Evolutionary conservation across 1,140 invertebrate genomes (phyloP).

Genomic region (Matsumurasca onukii): DNA sequence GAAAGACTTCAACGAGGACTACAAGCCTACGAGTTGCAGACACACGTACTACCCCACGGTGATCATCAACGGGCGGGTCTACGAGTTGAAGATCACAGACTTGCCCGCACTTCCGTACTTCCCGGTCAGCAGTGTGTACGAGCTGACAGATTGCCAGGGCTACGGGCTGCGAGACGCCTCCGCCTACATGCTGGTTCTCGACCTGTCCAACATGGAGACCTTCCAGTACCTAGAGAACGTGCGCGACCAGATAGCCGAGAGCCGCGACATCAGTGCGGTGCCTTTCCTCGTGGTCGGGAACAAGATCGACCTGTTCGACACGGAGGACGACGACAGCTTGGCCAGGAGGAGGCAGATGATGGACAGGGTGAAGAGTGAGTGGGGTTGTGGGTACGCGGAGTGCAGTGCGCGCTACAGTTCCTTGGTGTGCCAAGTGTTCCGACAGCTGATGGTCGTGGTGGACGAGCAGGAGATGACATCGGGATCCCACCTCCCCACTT

Average conservation of each 20-base stretch:
- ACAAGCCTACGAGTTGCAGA: slow-evolving; percentile 71
- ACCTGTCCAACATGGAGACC: slow-evolving; percentile 87
- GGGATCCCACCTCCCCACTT: not conserved
- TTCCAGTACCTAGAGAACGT: slow-evolving; percentile 85
- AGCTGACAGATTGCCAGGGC: slow-evolving; percentile 82
- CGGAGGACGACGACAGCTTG: not conserved
- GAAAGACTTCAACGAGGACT: slow-evolving; percentile 79
- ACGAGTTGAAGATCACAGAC: slow-evolving; percentile 84
- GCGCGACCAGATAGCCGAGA: slow-evolving; percentile 89
- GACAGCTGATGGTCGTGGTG: slow-evolving; percentile 62
- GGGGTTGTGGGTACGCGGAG: slow-evolving; percentile 91
- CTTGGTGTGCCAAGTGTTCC: slow-evolving; percentile 62
- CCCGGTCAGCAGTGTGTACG: slow-evolving; percentile 76
- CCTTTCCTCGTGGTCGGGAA: slow-evolving; percentile 91
- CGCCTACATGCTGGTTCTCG: slow-evolving; percentile 91
- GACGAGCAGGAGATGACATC: slow-evolving; percentile 48
- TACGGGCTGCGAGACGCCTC: slow-evolving; percentile 79
- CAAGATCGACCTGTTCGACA: slow-evolving; percentile 78
- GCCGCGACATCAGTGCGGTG: slow-evolving; percentile 86
- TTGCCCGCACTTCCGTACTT: slow-evolving; percentile 84
- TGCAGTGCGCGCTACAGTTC: slow-evolving; percentile 92
- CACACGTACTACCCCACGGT: slow-evolving; percentile 80
- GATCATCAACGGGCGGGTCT: slow-evolving; percentile 80
- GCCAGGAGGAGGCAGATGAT: slow-evolving; percentile 69
- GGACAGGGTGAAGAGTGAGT: slow-evolving; percentile 91